Evolutionary conservation across 1,140 invertebrate species (phyloP), one percentile per base, ranked within the genome.

Genomic region (Himalopsyche phryganea): DNA sequence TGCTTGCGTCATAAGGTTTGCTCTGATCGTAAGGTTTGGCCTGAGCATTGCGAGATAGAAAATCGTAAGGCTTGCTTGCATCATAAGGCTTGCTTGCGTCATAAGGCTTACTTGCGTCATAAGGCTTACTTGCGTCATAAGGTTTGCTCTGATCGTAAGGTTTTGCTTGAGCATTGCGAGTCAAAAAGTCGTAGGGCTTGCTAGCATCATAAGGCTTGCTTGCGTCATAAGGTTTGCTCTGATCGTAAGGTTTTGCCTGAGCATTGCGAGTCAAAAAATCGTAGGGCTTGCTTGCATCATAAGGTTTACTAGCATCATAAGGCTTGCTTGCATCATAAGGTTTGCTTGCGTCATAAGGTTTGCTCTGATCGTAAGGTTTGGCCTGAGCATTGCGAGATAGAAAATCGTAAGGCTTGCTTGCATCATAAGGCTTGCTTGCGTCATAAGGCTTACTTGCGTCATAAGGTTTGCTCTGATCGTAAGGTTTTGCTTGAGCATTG

Each of bases 131-230:
- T 17, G 15, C 6, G 33, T 51, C 50, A 35, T 51, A 51, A 7
- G 50, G 33, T 35, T 51, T 51, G 36, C 13, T 13, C 5, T 15
- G 14, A n/a, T 51, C 50, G 36, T 40, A 51, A 35, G 33, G n/a
- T 15, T 51, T 51, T 14, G 13, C 19, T 2, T 11, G 13, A 35
- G 41, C 32, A 2, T 51, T 40, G n/a, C 38, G 38, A 20, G n/a
- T n/a, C n/a, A n/a, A n/a, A n/a, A n/a, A n/a, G n/a, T 51, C 50
- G 17, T 51, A 51, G 15, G 50, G 15, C 15, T 51, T 51, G 36
- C 28, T 13, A 2, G 2, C 1, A 14, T 40, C 50, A 18, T 51
- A 51, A 2, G 50, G 33, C 36, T 51, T 51, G 36, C 4, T 13
- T 17, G 15, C 6, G 33, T 51, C 50, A 35, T 51, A 51, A 7